phyloP scores from a whole-genome alignment of 2,888 invertebrate genomes.

The Lepidonotus clava region DNA sequence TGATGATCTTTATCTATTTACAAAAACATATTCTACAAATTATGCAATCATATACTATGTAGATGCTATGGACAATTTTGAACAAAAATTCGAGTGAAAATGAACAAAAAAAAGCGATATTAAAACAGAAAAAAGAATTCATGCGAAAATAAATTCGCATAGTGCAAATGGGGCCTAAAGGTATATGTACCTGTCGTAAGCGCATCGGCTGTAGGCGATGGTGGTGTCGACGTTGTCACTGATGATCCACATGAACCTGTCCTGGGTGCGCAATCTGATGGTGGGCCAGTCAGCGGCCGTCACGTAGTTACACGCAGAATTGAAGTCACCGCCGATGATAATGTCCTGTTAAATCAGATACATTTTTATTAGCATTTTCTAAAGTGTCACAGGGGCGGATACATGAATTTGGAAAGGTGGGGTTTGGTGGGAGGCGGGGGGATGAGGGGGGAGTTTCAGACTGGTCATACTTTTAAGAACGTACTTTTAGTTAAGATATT shows the following conservation, averaged over 20 bases:
- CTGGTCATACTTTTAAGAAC: background rate
- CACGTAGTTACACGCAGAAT: constrained; percentile 30
- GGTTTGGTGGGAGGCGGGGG: no score
- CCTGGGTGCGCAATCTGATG: constrained; percentile 19
- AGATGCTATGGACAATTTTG: background rate
- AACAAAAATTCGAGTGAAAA: background rate
- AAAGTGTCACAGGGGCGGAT: no score
- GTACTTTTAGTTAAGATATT: background rate
- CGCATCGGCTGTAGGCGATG: background rate
- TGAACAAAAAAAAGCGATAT: no score
- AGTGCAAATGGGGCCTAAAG: no score
- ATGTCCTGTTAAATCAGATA: background rate
- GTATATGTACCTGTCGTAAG: constrained; percentile 16
- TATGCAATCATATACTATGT: no score
- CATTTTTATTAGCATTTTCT: background rate
- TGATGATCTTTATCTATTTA: no score
- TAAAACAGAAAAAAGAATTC: no score
- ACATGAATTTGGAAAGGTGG: no score
- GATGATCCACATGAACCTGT: constrained; percentile 21
- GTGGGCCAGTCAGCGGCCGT: background rate
- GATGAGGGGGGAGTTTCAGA: no score
- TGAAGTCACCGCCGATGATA: background rate
- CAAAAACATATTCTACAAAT: no score
- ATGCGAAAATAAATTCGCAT: no score
- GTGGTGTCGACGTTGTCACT: constrained; percentile 29